A percentile compares a stretch with the other conserved stretches of the same genome.
phyloP scores from a whole-genome alignment of 2,888 invertebrate genomes.

The Amphipoea lucens region DNA sequence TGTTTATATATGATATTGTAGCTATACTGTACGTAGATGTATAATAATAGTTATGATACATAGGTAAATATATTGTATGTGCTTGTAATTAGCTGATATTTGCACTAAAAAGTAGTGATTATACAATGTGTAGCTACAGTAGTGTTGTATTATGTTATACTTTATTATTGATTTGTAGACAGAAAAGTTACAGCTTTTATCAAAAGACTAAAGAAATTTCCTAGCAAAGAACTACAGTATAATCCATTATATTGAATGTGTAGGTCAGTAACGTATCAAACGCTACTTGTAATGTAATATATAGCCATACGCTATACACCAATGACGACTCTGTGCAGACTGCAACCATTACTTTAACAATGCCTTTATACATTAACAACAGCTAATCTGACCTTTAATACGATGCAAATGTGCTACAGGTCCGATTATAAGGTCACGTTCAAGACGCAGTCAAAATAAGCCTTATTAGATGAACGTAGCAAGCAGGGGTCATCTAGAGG shows the following conservation, averaged over 20 bases:
- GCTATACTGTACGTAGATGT: neutral
- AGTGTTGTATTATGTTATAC: neutral
- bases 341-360: constrained; percentile 34
- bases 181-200: neutral
- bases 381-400: constrained; percentile 18
- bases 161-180: neutral
- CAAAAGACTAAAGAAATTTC: neutral
- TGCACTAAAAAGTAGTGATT: neutral
- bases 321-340: neutral
- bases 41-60: neutral
- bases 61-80: neutral
- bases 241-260: neutral
- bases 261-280: constrained; percentile 24
- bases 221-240: neutral
- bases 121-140: neutral
- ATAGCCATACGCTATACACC: neutral
- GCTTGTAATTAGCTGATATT: neutral
- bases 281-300: neutral
- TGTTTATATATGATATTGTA: neutral
- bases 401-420: constrained; percentile 10
- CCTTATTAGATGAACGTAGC: constrained; percentile 52
- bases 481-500: constrained; percentile 65
- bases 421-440: constrained; percentile 57
- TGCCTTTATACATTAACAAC: constrained; percentile 1
- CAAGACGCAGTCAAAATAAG: constrained; percentile 70